Conservation (phyloP, 2,888 invertebrate genomes). For the Agrypnus murinus region DNA sequence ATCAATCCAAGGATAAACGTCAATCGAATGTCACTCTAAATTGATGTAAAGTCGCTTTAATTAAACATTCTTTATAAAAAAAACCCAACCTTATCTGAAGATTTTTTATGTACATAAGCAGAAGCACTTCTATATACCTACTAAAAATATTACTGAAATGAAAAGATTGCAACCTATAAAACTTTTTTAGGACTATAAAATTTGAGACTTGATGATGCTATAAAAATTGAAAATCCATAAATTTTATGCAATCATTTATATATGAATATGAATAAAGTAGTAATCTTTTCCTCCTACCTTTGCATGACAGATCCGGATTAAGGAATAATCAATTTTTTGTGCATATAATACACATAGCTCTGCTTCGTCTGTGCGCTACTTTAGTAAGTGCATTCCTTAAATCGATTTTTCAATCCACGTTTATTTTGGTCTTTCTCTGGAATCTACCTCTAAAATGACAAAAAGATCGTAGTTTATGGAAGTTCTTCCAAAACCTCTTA, state of each 20-base stretch:
- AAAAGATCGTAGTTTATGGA: constrained; percentile 6
- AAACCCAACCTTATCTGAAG: not conserved
- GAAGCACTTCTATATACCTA: not conserved
- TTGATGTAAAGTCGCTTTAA: not conserved
- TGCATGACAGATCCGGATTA: not conserved
- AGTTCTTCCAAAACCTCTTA: constrained; percentile 1
- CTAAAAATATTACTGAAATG: constrained; percentile 5
- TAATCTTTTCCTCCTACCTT: not conserved
- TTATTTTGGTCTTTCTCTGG: not conserved
- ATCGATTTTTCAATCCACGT: not conserved
- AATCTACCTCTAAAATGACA: not conserved
- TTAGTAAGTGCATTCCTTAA: constrained; percentile 1
- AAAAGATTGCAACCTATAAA: constrained; percentile 8
- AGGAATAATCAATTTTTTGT: not conserved
- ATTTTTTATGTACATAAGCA: not conserved
- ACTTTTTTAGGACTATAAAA: not conserved
- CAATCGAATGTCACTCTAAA: not conserved
- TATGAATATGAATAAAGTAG: no score
- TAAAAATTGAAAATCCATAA: constrained; percentile 8
- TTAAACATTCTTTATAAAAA: not conserved
- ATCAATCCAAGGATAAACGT: no score
- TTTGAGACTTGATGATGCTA: constrained; percentile 5
- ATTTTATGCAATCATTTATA: constrained; percentile 13
- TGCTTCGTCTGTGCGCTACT: not conserved
- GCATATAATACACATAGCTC: not conserved